Evolutionary conservation across 2,888 invertebrate species (phyloP).

Genomic region (Philhelius pedissequus): DNA sequence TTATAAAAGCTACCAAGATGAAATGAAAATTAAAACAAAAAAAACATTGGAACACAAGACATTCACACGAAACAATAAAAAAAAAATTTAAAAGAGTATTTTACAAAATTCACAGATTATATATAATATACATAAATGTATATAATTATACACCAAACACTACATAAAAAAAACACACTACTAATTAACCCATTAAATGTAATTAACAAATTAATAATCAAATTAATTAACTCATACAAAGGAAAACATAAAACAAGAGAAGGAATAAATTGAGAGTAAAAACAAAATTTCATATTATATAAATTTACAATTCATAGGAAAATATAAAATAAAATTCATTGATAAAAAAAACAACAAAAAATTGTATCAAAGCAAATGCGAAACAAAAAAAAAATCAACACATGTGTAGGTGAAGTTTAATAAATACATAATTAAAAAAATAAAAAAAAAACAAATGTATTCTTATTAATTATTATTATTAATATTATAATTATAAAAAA

Average conservation of each 20-base stretch:
- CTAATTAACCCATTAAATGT: slow-evolving; percentile 63
- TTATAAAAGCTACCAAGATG: neutral
- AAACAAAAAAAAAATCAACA: slow-evolving; percentile 67
- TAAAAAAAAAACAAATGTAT: slow-evolving; percentile 68
- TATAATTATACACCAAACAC: slow-evolving; percentile 50
- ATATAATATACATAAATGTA: slow-evolving; percentile 69
- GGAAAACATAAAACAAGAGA: slow-evolving; percentile 28
- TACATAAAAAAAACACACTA: slow-evolving; percentile 50
- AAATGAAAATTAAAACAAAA: slow-evolving; percentile 16
- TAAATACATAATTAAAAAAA: slow-evolving; percentile 52
- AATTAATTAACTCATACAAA: slow-evolving; percentile 24
- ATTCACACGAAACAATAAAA: slow-evolving; percentile 76
- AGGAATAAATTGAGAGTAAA: slow-evolving; percentile 43
- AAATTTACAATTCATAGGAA: slow-evolving; percentile 65
- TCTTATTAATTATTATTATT: slow-evolving; percentile 71
- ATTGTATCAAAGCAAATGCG: slow-evolving; percentile 59
- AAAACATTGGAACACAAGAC: slow-evolving; percentile 68
- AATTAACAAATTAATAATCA: slow-evolving; percentile 59
- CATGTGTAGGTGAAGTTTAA: slow-evolving; percentile 66
- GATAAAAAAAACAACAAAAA: slow-evolving; percentile 38
- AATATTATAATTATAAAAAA: slow-evolving; percentile 63
- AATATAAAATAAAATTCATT: slow-evolving; percentile 48
- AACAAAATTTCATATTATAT: slow-evolving; percentile 62
- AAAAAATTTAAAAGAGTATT: slow-evolving; percentile 63
- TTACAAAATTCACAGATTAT: slow-evolving; percentile 69